Conservation (phyloP, 2,888 invertebrate species). For the Melieria picta region DNA sequence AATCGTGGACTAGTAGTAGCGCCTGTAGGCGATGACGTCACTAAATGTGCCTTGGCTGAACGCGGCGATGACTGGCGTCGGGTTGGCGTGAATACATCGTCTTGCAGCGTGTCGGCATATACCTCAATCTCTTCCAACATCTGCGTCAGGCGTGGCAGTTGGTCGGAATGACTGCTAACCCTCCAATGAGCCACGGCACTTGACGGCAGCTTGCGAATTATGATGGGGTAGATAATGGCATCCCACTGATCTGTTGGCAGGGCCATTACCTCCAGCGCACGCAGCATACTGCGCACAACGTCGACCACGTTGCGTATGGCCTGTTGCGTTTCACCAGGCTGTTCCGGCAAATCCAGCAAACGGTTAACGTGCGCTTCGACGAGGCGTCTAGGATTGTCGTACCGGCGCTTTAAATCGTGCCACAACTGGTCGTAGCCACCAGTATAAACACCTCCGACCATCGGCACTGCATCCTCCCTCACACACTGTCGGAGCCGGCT, state of each 20-base stretch:
- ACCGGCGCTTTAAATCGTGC: constrained; percentile 5
- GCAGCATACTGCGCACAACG: constrained; percentile 3
- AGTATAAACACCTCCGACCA: constrained; percentile 6
- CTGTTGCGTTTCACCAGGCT: background rate
- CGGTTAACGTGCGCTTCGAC: constrained; percentile 11
- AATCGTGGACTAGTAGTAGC: background rate
- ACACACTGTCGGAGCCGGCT: constrained; percentile 9
- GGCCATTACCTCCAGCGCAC: background rate
- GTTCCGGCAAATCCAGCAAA: background rate
- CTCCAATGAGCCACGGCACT: background rate
- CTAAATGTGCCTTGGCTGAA: background rate
- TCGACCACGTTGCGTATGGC: background rate
- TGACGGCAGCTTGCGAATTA: constrained; percentile 3
- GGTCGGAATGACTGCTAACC: background rate
- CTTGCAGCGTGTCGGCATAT: background rate
- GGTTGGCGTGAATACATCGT: background rate
- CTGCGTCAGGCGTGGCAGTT: background rate
- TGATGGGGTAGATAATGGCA: background rate
- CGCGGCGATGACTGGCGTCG: background rate
- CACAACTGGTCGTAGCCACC: constrained; percentile 8
- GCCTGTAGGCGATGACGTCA: background rate
- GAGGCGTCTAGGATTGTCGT: constrained; percentile 9
- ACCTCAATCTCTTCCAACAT: constrained; percentile 4
- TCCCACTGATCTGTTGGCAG: background rate
- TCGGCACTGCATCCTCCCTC: background rate